Conservation (phyloP, 2,888 invertebrate genomes). For the Dicyrtoma fusca region DNA sequence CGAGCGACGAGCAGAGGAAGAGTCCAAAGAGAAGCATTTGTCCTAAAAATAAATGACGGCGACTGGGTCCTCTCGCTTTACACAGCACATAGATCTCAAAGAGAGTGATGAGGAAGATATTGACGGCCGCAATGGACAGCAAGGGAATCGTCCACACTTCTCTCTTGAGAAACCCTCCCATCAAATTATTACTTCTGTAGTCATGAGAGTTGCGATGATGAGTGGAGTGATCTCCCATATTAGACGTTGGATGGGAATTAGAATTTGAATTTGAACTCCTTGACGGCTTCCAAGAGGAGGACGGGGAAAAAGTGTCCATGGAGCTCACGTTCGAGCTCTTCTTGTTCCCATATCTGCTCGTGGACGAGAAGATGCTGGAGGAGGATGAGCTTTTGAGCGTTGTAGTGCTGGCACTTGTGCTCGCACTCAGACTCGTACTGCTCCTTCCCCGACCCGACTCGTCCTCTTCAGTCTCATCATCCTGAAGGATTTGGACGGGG, state of each 20-base stretch:
- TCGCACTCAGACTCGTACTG: background rate
- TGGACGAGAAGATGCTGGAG: background rate
- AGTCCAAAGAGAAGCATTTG: conserved; percentile 83
- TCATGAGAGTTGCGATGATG: conserved; percentile 13
- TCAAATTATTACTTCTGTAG: conserved; percentile 46
- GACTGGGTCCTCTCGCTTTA: conserved; percentile 78
- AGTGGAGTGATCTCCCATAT: too few relatives aligned
- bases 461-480: background rate
- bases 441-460: background rate
- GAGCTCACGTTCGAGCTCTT: background rate
- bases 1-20: conserved; percentile 78
- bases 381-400: conserved; percentile 4
- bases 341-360: background rate
- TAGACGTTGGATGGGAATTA: too few relatives aligned
- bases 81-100: conserved; percentile 84
- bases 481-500: background rate
- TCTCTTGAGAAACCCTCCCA: conserved; percentile 58
- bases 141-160: conserved; percentile 92
- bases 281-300: conserved; percentile 28
- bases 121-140: conserved; percentile 78
- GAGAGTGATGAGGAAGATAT: conserved; percentile 80
- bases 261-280: conserved; percentile 1
- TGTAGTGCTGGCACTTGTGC: background rate
- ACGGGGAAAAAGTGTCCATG: too few relatives aligned
- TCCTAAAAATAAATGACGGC: conserved; percentile 80